Percentiles rank a stretch among this genome's conserved stretches.
These are phyloP conservation scores for Otus sunia DNA, from an alignment of 2,113 vertebrate genomes.

Conservation along the genomic window DNA sequence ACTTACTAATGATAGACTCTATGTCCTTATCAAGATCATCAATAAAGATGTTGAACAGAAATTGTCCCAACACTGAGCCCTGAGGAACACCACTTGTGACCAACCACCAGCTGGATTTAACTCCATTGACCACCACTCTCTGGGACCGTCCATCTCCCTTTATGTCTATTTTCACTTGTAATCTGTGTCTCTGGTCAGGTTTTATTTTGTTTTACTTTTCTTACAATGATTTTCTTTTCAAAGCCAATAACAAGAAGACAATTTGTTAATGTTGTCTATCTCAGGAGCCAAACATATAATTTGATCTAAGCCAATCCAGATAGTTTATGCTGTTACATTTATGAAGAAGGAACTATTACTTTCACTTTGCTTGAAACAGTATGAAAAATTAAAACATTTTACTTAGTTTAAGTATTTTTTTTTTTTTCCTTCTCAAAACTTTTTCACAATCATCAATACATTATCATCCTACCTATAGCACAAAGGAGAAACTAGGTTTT, in stretches of 20 bases:
- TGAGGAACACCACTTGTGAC: too few species aligned
- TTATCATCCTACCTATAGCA: background rate
- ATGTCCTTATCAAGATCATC: too few species aligned
- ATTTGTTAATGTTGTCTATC: background rate
- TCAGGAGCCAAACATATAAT: background rate
- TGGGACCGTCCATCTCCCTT: background rate
- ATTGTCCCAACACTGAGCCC: too few species aligned
- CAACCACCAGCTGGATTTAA: too few species aligned
- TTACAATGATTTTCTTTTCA: background rate
- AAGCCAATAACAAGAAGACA: background rate
- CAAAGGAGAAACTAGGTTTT: background rate
- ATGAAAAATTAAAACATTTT: background rate
- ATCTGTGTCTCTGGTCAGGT: background rate
- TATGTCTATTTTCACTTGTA: background rate
- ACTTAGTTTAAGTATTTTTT: background rate
- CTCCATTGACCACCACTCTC: too few species aligned
- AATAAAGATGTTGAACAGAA: too few species aligned
- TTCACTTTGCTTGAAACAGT: background rate
- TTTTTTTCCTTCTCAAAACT: rapidly evolving
- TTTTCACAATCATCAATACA: background rate
- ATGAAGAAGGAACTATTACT: background rate
- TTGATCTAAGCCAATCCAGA: background rate
- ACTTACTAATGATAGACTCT: too few species aligned
- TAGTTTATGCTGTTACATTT: background rate
- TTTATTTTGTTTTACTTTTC: background rate